These are phyloP conservation scores for Drosophila asahinai DNA, from an alignment of 1,140 invertebrate species.

Conservation along the genomic window DNA sequence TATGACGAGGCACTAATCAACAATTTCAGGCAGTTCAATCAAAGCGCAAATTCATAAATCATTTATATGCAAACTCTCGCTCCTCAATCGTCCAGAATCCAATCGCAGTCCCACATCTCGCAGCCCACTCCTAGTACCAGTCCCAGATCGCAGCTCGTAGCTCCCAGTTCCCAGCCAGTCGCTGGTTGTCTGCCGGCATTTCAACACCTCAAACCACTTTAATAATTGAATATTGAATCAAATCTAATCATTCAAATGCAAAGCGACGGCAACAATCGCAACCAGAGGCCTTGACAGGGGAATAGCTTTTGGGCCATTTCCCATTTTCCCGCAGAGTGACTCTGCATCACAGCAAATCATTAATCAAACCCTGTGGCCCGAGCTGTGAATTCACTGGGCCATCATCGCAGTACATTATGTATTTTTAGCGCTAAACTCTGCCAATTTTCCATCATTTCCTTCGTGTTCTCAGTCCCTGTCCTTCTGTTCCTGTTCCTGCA, in stretches of 20 bases:
- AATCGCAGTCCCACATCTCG: slow-evolving; percentile 10
- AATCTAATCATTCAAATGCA: slow-evolving; percentile 83
- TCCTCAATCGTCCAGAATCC: slow-evolving; percentile 14
- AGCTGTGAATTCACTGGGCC: slow-evolving; percentile 44
- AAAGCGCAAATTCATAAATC: slow-evolving; percentile 80
- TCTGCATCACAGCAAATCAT: slow-evolving; percentile 60
- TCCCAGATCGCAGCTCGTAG: slow-evolving; percentile 13
- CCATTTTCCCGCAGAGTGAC: slow-evolving; percentile 24
- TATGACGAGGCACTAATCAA: slow-evolving; percentile 78
- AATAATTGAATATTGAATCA: slow-evolving; percentile 83
- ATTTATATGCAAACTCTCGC: slow-evolving; percentile 75
- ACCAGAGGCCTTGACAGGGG: slow-evolving; percentile 46
- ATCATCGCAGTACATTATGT: slow-evolving; percentile 48
- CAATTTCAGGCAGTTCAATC: slow-evolving; percentile 79
- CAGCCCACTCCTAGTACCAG: slow-evolving; percentile 4
- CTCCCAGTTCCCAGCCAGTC: slow-evolving; percentile 11
- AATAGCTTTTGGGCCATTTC: slow-evolving; percentile 38
- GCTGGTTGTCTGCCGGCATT: slow-evolving; percentile 65
- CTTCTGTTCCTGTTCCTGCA: slow-evolving; percentile 56
- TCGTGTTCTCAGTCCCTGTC: slow-evolving; percentile 15
- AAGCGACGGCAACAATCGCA: slow-evolving; percentile 57
- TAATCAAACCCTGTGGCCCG: slow-evolving; percentile 72
- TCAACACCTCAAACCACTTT: slow-evolving; percentile 82
- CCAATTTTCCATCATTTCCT: slow-evolving; percentile 37
- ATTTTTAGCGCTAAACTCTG: slow-evolving; percentile 62